Base-by-base conservation (phyloP, 2,888 invertebrate species). In the Lycocerus yunnanus region DNA sequence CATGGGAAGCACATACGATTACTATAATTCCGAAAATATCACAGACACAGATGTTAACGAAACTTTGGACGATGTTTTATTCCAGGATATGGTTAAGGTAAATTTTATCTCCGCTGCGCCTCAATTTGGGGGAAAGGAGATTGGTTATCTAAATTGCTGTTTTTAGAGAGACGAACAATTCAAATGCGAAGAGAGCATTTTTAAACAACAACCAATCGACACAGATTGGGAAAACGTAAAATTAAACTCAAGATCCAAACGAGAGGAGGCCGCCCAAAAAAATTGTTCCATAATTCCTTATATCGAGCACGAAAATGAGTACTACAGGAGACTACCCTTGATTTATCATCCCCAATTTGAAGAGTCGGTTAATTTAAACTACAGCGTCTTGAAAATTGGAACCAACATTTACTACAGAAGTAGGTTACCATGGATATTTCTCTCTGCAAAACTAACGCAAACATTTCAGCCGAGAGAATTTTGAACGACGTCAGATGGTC, bases 401-500 rank as follows among this genome's bases (percentile, higher is more conserved):
- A 95, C 96, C 63, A 97, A 97, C 87, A 96, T 98, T 76, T 97
- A 94, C 86, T 94, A 96, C 83, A 91, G 94, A 91, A 93, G 94
- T 93, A 88, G 86, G 86, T 83, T 15, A 59, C 43, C 15, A 10
- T 14, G 13, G 18, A 14, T 69, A 68, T n/a, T n/a, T n/a, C 15
- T 11, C 15, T n/a, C 11, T 27, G 1, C 5, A 5, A 27, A 27
- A n/a, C 5, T 43, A 43, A 43, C 2, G 0, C 8, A 6, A 43
- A 43, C 4, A n/a, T 85, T 87, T 84, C 87, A 93, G 94, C 96
- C 75, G 90, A 93, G 61, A 92, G 93, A 81, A 94, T 98, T 13
- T 91, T 97, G 74, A 94, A 95, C 87, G 97, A 96, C 59, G 95
- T 98, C 75, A 92, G 94, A 84, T 99, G 99, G 99, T 97, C 98